phyloP scores from a whole-genome alignment of 1,140 invertebrate species.

The Sarcophaga peregrina region DNA sequence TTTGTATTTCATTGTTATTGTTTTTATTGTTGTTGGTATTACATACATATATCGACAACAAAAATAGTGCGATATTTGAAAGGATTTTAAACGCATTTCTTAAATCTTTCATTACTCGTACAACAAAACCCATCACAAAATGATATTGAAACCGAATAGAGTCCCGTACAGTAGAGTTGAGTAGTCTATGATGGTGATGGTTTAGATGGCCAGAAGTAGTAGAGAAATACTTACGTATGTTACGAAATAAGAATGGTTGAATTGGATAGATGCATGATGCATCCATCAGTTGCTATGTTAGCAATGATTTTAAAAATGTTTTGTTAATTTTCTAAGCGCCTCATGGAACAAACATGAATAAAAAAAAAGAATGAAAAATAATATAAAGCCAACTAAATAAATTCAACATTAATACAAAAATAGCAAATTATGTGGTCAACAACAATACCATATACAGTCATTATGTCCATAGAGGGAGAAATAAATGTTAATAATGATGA shows the following conservation, averaged over 20 bases:
- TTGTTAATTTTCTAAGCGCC: conserved; percentile 24
- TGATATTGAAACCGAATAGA: background rate
- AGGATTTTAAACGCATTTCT: conserved; percentile 27
- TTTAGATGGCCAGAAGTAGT: too few relatives aligned
- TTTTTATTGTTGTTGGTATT: background rate
- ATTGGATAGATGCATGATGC: background rate
- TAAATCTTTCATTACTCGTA: background rate
- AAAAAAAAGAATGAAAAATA: background rate
- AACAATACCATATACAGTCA: conserved; percentile 7
- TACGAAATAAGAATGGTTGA: too few relatives aligned
- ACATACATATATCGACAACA: too few relatives aligned
- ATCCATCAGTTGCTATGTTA: conserved; percentile 2
- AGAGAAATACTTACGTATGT: too few relatives aligned
- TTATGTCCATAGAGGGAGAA: conserved; percentile 17
- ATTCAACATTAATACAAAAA: conserved; percentile 18
- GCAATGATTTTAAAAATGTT: conserved; percentile 25
- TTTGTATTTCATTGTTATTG: background rate
- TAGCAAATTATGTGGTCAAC: conserved; percentile 21
- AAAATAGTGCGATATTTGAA: conserved; percentile 6
- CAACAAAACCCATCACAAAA: background rate
- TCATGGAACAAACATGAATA: background rate
- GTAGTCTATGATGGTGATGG: too few relatives aligned
- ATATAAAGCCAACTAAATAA: background rate
- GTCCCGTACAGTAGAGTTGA: background rate
- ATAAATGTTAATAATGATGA: conserved; percentile 1